Percentiles rank a stretch among this genome's conserved stretches.
Conservation (phyloP, 2,888 invertebrate species). For the Halocaridina rubra region DNA sequence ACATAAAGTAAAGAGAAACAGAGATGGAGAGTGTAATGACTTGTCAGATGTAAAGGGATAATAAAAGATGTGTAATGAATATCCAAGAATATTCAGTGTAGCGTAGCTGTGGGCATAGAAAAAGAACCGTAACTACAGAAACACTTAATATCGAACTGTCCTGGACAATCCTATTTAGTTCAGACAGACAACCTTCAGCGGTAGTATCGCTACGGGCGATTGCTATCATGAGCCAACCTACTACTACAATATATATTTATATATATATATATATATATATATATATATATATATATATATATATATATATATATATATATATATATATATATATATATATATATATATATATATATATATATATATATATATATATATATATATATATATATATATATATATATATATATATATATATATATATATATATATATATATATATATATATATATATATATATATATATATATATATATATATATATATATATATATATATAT, state of each 20-base stretch:
- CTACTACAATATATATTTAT: neutral
- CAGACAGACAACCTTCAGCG: no score
- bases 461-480: slow-evolving; percentile 10
- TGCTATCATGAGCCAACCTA: neutral
- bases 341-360: no score
- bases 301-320: neutral
- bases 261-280: neutral
- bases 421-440: neutral
- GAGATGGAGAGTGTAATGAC: neutral
- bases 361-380: neutral
- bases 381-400: slow-evolving; percentile 3
- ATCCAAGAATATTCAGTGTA: no score
- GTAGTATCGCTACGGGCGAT: no score
- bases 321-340: neutral
- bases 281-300: slow-evolving; percentile 11
- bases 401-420: slow-evolving; percentile 10
- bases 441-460: slow-evolving; percentile 2
- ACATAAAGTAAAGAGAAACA: neutral
- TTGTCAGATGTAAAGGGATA: no score
- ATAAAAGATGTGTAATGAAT: no score
- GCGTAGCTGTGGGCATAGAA: no score
- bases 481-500: slow-evolving; percentile 10
- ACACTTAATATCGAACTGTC: neutral
- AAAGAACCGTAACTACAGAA: neutral
- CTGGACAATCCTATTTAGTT: no score